These are phyloP conservation scores for Seira sanloemensis DNA, from an alignment of 2,888 invertebrate species.

Conservation along the genomic window DNA sequence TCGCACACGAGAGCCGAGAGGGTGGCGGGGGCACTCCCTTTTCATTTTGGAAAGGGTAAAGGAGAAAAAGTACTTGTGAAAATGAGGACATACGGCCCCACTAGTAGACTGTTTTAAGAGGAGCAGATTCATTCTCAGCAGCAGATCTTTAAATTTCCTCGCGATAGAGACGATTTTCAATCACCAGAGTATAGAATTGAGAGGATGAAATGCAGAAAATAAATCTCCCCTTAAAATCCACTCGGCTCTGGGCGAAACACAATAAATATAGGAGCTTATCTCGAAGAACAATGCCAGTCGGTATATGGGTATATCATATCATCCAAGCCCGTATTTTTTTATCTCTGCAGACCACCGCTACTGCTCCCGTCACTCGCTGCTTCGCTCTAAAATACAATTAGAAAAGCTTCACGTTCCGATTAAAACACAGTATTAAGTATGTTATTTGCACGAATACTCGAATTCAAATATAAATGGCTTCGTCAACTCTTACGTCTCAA, in stretches of 20 bases:
- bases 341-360: neutral
- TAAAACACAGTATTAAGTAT: neutral
- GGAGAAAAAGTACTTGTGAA: neutral
- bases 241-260: slow-evolving; percentile 19
- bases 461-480: neutral
- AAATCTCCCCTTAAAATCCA: neutral
- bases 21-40: no score
- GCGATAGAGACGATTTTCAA: neutral
- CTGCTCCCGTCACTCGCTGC: no score
- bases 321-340: neutral
- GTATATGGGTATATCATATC: neutral
- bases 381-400: no score
- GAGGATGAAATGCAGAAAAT: slow-evolving; percentile 3
- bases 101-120: neutral
- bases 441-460: neutral
- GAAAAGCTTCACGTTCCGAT: neutral
- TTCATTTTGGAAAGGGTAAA: neutral
- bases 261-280: neutral
- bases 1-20: neutral
- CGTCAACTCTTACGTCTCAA: neutral
- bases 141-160: neutral
- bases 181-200: neutral
- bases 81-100: neutral
- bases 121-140: no score
- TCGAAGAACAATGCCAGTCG: neutral